A percentile compares a stretch with the other conserved stretches of the same genome.
These are phyloP conservation scores for Masticophis lateralis DNA, from an alignment of 2,797 vertebrate genomes.

Conservation along the genomic window DNA sequence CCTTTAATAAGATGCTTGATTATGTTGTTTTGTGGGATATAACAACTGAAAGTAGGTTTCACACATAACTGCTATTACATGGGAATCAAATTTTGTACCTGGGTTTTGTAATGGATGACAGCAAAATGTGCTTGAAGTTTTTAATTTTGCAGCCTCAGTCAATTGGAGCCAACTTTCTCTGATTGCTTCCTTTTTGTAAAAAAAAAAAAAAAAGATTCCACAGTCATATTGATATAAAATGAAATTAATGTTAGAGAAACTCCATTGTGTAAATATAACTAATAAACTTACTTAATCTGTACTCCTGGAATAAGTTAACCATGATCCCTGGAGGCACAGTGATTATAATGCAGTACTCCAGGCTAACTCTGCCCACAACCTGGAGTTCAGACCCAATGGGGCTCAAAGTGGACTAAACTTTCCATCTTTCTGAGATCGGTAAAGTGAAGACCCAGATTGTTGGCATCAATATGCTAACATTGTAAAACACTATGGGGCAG, in stretches of 20 bases:
- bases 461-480: neutral
- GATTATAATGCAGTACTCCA: neutral
- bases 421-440: neutral
- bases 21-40: neutral
- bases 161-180: neutral
- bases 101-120: neutral
- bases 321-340: neutral
- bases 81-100: neutral
- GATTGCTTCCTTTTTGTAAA: neutral
- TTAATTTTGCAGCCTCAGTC: neutral
- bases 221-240: neutral
- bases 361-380: neutral
- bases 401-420: neutral
- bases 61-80: neutral
- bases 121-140: neutral
- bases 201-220: neutral
- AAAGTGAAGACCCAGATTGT: neutral
- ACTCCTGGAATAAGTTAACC: neutral
- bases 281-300: neutral
- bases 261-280: neutral
- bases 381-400: neutral
- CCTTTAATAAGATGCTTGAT: neutral
- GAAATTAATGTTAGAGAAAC: neutral
- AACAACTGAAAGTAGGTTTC: neutral
- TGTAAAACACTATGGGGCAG: neutral